A percentile compares a stretch with the other conserved stretches of the same genome.
phyloP scores from a whole-genome alignment of 1,140 invertebrate genomes.

The Medauroidea extradentata region DNA sequence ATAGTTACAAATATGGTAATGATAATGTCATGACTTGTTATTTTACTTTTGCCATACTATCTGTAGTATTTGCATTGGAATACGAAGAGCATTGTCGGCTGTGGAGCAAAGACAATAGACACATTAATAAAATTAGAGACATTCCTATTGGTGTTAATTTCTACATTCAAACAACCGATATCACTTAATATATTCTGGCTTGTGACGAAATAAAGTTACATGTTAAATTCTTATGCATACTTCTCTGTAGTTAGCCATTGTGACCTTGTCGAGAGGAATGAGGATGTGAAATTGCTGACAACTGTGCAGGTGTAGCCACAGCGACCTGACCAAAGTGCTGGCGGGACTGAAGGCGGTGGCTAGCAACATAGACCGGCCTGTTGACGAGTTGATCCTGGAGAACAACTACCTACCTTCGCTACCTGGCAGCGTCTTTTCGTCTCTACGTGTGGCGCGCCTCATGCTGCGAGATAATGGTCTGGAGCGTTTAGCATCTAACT shows the following conservation, averaged over 20 bases:
- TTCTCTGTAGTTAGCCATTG: not conserved
- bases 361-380: conserved; percentile 57
- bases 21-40: no score
- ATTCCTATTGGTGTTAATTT: not conserved
- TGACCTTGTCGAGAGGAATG: not conserved
- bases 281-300: not conserved
- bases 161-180: not conserved
- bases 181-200: not conserved
- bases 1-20: no score
- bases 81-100: no score
- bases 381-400: conserved; percentile 81
- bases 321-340: conserved; percentile 68
- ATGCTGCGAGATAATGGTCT: conserved; percentile 80
- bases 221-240: not conserved
- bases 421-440: conserved; percentile 70
- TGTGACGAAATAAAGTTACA: not conserved
- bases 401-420: conserved; percentile 78
- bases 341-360: conserved; percentile 67
- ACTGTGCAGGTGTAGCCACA: conserved; percentile 74
- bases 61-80: no score
- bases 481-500: conserved; percentile 64
- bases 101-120: no score
- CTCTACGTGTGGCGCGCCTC: conserved; percentile 65
- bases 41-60: no score
- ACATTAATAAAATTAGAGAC: not conserved